Evolutionary conservation across 1,140 invertebrate genomes (phyloP), one percentile per base, ranked within the genome.

Genomic region (Hormaphis cornu): DNA sequence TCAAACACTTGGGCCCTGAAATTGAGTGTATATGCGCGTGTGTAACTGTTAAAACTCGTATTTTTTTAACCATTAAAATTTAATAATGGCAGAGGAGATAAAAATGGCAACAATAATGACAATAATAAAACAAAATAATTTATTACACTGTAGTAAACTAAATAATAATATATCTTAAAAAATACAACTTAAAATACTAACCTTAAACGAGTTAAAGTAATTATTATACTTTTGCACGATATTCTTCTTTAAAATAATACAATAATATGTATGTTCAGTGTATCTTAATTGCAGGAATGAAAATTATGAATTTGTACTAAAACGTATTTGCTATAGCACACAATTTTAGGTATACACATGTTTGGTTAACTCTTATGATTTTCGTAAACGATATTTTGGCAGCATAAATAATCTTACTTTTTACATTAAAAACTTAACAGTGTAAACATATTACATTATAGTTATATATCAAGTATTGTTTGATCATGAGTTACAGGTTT

Each of bases 251-350:
- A n/a, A 46, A n/a, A 46, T n/a, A 5, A n/a, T 46, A 46, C 42
- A 6, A 46, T 46, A n/a, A n/a, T n/a, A n/a, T n/a, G n/a, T n/a
- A n/a, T n/a, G n/a, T n/a, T n/a, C n/a, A n/a, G n/a, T n/a, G n/a
- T n/a, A n/a, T n/a, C 16, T 59, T 37, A n/a, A 61, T 0, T 10
- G 26, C 58, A 66, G 42, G 61, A 22, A 48, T 66, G 24, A 22
- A 66, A 66, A 33, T 33, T 24, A 50, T 33, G 1, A 48, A 66
- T 66, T 66, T 66, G 44, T 66, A 66, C 61, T 66, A 66, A 35
- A 66, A 48, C 30, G 20, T 56, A 37, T 56, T 56, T 4, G n/a
- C 12, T 46, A 63, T 35, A 66, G 20, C 20, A 66, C 44, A 50
- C 20, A 58, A 28, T n/a, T 18, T 58, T 40, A 37, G 7, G 14